Conservation (phyloP, 2,888 invertebrate species). For the Gnatocerus cornutus region DNA sequence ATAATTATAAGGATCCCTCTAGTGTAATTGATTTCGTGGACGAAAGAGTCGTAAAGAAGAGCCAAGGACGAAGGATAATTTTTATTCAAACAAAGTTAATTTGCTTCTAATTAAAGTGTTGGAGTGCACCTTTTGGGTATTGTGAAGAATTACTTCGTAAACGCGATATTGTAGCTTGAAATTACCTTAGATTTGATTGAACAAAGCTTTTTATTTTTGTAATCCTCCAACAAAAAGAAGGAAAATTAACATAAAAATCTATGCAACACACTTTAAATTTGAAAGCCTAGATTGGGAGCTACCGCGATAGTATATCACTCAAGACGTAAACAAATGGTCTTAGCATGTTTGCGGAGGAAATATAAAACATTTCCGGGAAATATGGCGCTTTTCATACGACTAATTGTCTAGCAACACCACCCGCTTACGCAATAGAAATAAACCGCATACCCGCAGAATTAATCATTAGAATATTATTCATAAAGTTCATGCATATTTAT, state of each 20-base stretch:
- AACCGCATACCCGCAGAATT: constrained; percentile 15
- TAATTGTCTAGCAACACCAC: constrained; percentile 27
- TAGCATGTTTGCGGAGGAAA: constrained; percentile 23
- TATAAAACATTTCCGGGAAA: constrained; percentile 31
- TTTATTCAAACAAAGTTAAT: constrained; percentile 13
- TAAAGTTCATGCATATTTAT: constrained; percentile 42
- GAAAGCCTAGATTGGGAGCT: background rate
- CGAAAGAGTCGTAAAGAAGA: constrained; percentile 13
- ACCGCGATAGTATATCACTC: constrained; percentile 23
- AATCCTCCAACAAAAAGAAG: no score
- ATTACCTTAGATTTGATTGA: background rate
- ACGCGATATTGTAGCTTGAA: background rate
- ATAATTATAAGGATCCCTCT: constrained; percentile 35
- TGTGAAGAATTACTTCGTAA: constrained; percentile 3
- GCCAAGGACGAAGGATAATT: background rate
- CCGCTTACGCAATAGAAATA: constrained; percentile 2
- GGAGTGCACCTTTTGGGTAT: background rate
- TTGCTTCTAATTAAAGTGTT: constrained; percentile 12
- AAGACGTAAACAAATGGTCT: constrained; percentile 41
- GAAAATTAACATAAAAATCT: no score
- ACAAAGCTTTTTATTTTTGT: no score
- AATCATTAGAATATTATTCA: constrained; percentile 37
- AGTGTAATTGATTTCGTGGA: constrained; percentile 34
- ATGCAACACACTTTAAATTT: background rate
- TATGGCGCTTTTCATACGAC: constrained; percentile 26